These are phyloP conservation scores for Atta cephalotes DNA, from an alignment of 1,140 invertebrate species.

Conservation along the genomic window DNA sequence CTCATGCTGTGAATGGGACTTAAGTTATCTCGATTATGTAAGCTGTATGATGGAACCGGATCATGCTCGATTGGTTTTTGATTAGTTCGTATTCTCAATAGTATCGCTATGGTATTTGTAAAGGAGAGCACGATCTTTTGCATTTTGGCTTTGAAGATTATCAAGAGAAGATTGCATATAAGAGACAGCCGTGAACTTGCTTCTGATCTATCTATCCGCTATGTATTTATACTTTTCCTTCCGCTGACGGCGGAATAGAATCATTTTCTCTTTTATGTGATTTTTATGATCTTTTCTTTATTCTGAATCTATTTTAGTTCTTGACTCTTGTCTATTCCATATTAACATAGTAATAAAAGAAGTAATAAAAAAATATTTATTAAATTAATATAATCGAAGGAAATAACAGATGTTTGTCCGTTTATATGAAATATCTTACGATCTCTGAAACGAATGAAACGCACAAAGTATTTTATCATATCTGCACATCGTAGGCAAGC, in stretches of 20 bases:
- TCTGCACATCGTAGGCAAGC: background rate
- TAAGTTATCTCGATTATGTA: conserved; percentile 64
- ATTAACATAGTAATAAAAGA: background rate
- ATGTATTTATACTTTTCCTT: conserved; percentile 70
- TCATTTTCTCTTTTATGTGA: background rate
- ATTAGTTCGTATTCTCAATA: conserved; percentile 7
- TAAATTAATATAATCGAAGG: background rate
- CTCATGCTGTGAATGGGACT: conserved; percentile 11
- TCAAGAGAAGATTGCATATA: conserved; percentile 71
- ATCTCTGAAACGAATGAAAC: background rate
- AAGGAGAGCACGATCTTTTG: conserved; percentile 70
- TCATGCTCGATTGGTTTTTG: conserved; percentile 54
- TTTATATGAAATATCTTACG: background rate
- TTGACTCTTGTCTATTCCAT: background rate
- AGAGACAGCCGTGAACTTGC: conserved; percentile 83
- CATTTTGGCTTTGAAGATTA: conserved; percentile 79
- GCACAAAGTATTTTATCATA: background rate
- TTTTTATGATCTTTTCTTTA: conserved; percentile 16
- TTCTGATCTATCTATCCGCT: conserved; percentile 54
- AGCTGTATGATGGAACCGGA: conserved; percentile 64
- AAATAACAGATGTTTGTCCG: background rate
- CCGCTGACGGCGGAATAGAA: conserved; percentile 60
- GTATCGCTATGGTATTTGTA: conserved; percentile 64
- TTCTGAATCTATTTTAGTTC: background rate
- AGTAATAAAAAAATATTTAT: conserved; percentile 15